phyloP scores from a whole-genome alignment of 2,888 invertebrate genomes.

The Drosophila borealis region DNA sequence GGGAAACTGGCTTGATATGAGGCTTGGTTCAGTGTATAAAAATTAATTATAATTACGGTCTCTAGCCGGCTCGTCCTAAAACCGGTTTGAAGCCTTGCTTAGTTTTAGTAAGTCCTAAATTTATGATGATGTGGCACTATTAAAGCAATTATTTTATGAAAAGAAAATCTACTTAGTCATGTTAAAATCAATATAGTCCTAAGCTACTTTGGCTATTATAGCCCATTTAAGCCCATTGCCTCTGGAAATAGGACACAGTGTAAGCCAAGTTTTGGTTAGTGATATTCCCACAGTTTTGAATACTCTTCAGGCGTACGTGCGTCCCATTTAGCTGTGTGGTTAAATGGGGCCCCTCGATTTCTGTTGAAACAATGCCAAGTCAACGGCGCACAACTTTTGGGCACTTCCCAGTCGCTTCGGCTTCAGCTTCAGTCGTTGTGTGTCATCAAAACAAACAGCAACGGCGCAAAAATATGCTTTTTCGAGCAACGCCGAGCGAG shows the following conservation, averaged over 20 bases:
- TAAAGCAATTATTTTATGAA: not conserved
- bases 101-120: too few species aligned
- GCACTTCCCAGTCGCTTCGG: slow-evolving; percentile 60
- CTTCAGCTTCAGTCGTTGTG: slow-evolving; percentile 32
- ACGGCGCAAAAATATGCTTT: slow-evolving; percentile 35
- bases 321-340: slow-evolving; percentile 35
- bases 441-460: slow-evolving; percentile 71
- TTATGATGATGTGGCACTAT: too few species aligned
- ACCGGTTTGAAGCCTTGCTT: too few species aligned
- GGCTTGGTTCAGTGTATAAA: too few species aligned
- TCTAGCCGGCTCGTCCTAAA: too few species aligned
- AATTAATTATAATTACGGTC: too few species aligned
- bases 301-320: slow-evolving; percentile 41
- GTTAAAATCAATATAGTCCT: too few species aligned
- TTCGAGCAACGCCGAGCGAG: slow-evolving; percentile 28
- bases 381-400: slow-evolving; percentile 64
- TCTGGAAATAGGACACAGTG: not conserved
- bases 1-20: too few species aligned
- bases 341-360: slow-evolving; percentile 38
- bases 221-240: not conserved
- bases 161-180: too few species aligned
- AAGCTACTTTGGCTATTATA: not conserved
- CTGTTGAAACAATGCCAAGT: slow-evolving; percentile 70
- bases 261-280: not conserved
- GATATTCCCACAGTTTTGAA: slow-evolving; percentile 42